Conservation (phyloP, 2,888 invertebrate genomes). For the Lacanobia oleracea region DNA sequence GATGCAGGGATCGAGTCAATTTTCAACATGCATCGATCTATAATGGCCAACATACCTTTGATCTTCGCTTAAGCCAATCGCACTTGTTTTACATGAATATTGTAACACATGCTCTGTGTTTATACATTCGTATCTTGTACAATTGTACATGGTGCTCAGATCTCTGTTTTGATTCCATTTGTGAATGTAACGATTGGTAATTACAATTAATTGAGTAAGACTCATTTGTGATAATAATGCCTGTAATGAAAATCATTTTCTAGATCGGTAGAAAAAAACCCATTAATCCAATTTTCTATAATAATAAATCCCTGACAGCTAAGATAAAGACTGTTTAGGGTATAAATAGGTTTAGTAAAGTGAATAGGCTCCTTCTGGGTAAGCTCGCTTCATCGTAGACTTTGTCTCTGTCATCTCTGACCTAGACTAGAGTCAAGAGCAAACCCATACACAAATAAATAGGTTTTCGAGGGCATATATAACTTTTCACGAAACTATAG, state of each 20-base stretch:
- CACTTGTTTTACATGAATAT: constrained; percentile 40
- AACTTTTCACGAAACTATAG: not conserved
- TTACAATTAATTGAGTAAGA: constrained; percentile 32
- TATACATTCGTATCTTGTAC: not conserved
- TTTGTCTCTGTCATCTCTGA: too few relatives aligned
- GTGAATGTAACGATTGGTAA: constrained; percentile 16
- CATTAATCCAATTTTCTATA: not conserved
- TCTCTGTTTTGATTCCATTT: constrained; percentile 47
- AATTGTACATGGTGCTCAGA: constrained; percentile 7
- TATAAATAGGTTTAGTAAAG: too few relatives aligned
- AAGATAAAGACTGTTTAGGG: too few relatives aligned
- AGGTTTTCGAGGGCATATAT: not conserved
- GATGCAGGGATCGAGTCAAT: constrained; percentile 31
- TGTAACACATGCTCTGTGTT: constrained; percentile 15
- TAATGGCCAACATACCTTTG: constrained; percentile 36
- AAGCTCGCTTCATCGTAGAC: too few relatives aligned
- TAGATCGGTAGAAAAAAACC: too few relatives aligned
- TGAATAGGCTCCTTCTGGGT: too few relatives aligned
- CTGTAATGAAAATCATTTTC: not conserved
- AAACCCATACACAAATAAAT: too few relatives aligned
- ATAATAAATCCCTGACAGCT: not conserved
- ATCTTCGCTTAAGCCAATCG: constrained; percentile 46
- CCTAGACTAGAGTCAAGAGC: too few relatives aligned
- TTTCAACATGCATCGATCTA: constrained; percentile 29
- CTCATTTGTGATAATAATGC: constrained; percentile 19